Percentiles rank a stretch among this genome's conserved stretches.
These are phyloP conservation scores for Bolinopsis microptera DNA, from an alignment of 37 sponge, comb jelly and placozoan species.

Conservation along the genomic window DNA sequence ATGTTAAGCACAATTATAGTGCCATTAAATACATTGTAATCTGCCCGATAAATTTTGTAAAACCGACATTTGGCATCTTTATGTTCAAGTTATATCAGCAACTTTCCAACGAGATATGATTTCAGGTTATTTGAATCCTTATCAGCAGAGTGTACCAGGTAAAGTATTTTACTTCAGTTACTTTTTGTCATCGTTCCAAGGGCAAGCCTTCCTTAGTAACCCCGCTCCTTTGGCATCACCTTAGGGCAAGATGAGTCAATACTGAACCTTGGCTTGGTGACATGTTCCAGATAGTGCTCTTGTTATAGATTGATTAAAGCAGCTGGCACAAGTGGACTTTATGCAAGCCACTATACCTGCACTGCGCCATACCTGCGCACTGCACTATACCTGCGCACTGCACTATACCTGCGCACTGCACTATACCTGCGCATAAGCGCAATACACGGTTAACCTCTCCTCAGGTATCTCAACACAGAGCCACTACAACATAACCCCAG, in stretches of 20 bases:
- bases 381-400: too few relatives aligned
- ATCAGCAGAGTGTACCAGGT: constrained; percentile 20
- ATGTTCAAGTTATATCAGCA: not conserved
- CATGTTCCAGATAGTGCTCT: too few relatives aligned
- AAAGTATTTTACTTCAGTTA: not conserved
- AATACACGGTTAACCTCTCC: not conserved
- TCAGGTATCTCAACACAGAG: not conserved
- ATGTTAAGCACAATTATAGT: not conserved
- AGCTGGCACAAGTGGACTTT: too few relatives aligned
- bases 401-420: too few relatives aligned
- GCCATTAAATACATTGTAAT: not conserved
- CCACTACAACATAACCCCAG: not conserved
- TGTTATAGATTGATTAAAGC: too few relatives aligned
- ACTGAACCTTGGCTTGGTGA: too few relatives aligned
- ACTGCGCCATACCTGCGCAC: too few relatives aligned
- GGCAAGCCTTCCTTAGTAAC: too few relatives aligned
- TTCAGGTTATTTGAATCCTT: constrained; percentile 38
- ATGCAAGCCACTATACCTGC: too few relatives aligned
- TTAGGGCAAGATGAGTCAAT: too few relatives aligned
- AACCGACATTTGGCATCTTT: not conserved
- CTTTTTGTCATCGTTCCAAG: not conserved
- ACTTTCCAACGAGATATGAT: not conserved
- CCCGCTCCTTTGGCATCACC: too few relatives aligned
- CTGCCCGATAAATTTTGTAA: not conserved
- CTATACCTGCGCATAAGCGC: not conserved